A percentile compares a stretch with the other conserved stretches of the same genome.
These are phyloP conservation scores for Triplophysa siluroides DNA, from an alignment of 2,113 vertebrate species.

Conservation along the genomic window DNA sequence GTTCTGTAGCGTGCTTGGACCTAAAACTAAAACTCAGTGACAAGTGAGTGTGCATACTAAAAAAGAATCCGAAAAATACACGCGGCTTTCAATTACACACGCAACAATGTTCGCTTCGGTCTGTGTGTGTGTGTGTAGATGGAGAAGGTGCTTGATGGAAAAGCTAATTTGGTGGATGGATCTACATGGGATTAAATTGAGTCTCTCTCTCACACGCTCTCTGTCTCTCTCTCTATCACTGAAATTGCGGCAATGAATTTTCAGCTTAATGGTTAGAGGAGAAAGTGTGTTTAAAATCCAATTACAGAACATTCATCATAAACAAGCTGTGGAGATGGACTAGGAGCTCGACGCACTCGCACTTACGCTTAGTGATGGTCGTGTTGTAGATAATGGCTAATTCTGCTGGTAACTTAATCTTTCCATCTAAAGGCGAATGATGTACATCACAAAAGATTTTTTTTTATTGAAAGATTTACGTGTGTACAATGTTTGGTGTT, in stretches of 20 bases:
- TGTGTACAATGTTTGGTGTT: neutral
- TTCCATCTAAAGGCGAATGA: conserved; percentile 1
- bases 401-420: conserved; percentile 8
- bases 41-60: neutral
- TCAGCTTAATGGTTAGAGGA: conserved; percentile 42
- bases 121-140: conserved; percentile 7
- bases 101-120: neutral
- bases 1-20: too few relatives aligned
- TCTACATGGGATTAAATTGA: conserved; percentile 42
- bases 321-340: conserved; percentile 35
- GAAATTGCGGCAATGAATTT: conserved; percentile 35
- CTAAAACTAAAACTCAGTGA: too few relatives aligned
- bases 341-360: neutral
- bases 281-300: conserved; percentile 46
- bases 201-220: conserved; percentile 34
- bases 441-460: neutral
- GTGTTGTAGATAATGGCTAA: conserved; percentile 8
- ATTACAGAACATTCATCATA: conserved; percentile 43
- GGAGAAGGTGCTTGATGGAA: conserved; percentile 25
- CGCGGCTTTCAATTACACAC: neutral
- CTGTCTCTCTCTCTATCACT: conserved; percentile 30
- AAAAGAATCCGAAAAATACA: conserved; percentile 5
- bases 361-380: neutral
- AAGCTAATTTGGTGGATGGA: conserved; percentile 42
- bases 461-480: conserved; percentile 16